Base-by-base conservation (phyloP, 2,888 invertebrate genomes). In the Tetanocera ferruginea region DNA sequence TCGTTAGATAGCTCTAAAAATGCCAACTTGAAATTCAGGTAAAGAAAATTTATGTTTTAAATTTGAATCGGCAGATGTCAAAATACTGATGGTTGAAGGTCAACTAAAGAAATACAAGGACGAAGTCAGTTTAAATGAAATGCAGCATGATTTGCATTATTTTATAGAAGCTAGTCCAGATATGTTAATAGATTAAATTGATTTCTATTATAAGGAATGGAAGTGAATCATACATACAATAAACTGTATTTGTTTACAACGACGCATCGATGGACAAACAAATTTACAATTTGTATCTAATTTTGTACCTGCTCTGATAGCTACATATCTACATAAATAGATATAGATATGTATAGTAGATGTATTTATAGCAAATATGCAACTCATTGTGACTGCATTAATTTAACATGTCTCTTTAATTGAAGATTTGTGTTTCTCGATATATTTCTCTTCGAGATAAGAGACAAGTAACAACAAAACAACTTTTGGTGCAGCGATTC, bases 241-340 rank as follows among this genome's bases (percentile, higher is more conserved):
- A 43, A 43, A 11, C 34, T 31, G n/a, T 8, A 64, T 66, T 66
- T 55, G 34, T 34, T 49, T 34, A 64, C 64, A n/a, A 14, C 25
- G 31, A 14, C 25, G 31, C n/a, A 64, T 51, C 43, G 11, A 69
- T 19, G 6, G 28, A 51, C 43, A 43, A 43, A 28, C 43, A 49
- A 69, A n/a, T 49, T 43, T 43, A 69, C 51, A 49, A 37, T 19
- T 51, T 19, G 43, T 72, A 57, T 72, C 72, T 72, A 72, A 57
- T 55, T 72, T 57, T 55, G 51, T 72, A 69, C 25, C 23, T 60
- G 49, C 60, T 14, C 43, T 62, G 11, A 64, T 60, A 43, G 1
- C 43, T 11, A 14, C 43, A 43, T 43, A 6, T 1, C 43, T 43
- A 43, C 14, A n/a, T n/a, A n/a, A n/a, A n/a, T n/a, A 43, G 11